phyloP scores from a whole-genome alignment of 2,797 vertebrate species.

The Prunella strophiata region DNA sequence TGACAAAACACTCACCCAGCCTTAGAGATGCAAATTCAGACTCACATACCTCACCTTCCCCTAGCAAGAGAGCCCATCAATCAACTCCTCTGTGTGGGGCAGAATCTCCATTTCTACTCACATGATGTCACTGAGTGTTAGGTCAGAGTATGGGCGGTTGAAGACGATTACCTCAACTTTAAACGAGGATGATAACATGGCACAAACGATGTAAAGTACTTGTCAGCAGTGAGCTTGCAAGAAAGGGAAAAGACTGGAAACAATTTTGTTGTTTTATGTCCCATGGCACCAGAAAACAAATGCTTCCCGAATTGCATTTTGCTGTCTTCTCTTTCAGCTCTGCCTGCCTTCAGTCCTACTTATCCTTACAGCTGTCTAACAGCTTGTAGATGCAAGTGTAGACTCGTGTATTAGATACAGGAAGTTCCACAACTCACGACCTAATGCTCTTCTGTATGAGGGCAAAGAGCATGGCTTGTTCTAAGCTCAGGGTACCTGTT shows the following conservation, averaged over 20 bases:
- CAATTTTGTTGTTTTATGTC: not conserved
- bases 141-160: accelerated
- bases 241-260: not conserved
- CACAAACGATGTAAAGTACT: not conserved
- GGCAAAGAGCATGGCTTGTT: not conserved
- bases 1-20: not conserved
- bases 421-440: not conserved
- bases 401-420: not conserved
- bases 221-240: not conserved
- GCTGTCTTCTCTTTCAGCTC: not conserved
- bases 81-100: not conserved
- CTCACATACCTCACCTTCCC: not conserved
- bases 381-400: not conserved
- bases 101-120: not conserved
- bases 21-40: not conserved
- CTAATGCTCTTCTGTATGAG: not conserved
- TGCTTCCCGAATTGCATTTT: not conserved
- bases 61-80: not conserved
- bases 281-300: not conserved
- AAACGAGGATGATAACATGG: not conserved
- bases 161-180: not conserved
- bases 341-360: not conserved
- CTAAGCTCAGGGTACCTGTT: not conserved
- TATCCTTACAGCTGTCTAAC: not conserved
- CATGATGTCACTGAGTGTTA: not conserved